A percentile compares a stretch with the other conserved stretches of the same genome.
These are phyloP conservation scores for Brachyptera putata DNA, from an alignment of 2,888 invertebrate genomes.

Conservation along the genomic window DNA sequence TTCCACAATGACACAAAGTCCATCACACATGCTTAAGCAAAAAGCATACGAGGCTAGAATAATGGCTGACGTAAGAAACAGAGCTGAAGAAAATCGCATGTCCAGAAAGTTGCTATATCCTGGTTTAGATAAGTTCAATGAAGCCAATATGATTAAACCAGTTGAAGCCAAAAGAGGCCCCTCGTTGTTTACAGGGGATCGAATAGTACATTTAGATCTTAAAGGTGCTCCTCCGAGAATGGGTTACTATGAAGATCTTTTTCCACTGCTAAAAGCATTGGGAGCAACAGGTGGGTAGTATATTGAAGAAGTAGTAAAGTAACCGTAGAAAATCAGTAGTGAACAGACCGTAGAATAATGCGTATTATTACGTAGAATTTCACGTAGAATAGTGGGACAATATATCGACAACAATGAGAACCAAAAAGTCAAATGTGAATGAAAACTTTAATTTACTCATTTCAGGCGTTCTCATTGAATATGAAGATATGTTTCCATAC, in stretches of 20 bases:
- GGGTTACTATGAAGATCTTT: constrained; percentile 55
- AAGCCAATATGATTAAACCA: constrained; percentile 19
- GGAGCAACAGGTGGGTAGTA: too few relatives aligned
- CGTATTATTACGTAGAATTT: too few relatives aligned
- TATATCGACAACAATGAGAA: too few relatives aligned
- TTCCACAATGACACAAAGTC: constrained; percentile 34
- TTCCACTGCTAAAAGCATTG: constrained; percentile 56
- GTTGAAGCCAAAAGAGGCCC: constrained; percentile 26
- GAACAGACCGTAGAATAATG: too few relatives aligned
- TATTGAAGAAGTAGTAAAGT: too few relatives aligned
- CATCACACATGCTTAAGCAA: constrained; percentile 35
- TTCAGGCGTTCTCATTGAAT: constrained; percentile 76
- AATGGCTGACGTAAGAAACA: constrained; percentile 33
- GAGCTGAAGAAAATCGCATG: constrained; percentile 17
- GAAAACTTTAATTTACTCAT: too few relatives aligned
- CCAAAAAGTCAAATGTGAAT: too few relatives aligned
- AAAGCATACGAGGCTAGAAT: constrained; percentile 38
- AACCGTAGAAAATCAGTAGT: too few relatives aligned
- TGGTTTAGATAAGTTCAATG: background rate
- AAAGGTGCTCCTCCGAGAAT: constrained; percentile 78
- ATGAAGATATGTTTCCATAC: constrained; percentile 87
- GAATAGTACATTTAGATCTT: constrained; percentile 76
- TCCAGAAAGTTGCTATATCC: constrained; percentile 23
- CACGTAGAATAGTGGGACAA: too few relatives aligned
- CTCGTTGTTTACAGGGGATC: constrained; percentile 44